phyloP scores from a whole-genome alignment of 2,113 vertebrate species.

The Cyphomyrus discorhynchus region DNA sequence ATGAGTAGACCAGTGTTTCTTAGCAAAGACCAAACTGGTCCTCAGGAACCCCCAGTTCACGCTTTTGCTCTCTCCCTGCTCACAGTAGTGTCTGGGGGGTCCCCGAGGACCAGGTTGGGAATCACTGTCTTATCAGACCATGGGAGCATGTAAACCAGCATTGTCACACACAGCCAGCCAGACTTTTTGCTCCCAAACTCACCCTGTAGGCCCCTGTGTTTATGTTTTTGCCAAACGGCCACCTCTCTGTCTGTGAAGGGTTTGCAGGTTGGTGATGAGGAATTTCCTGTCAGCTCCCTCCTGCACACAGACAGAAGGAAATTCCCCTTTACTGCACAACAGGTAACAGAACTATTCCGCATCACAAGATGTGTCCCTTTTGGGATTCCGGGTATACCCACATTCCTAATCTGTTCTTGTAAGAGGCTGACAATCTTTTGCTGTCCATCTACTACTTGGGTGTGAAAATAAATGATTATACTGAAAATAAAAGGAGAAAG shows the following conservation, averaged over 20 bases:
- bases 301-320: background rate
- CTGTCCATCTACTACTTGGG: constrained; percentile 81
- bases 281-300: background rate
- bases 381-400: constrained; percentile 39
- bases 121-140: background rate
- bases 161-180: background rate
- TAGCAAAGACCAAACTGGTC: background rate
- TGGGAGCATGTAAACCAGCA: background rate
- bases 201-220: background rate
- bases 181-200: background rate
- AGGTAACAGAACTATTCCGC: background rate
- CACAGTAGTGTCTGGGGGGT: background rate
- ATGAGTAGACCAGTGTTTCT: background rate
- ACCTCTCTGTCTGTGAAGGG: background rate
- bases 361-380: background rate
- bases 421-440: constrained; percentile 74
- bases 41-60: background rate
- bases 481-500: constrained; percentile 44
- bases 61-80: background rate
- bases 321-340: background rate
- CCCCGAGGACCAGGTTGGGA: background rate
- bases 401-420: constrained; percentile 81
- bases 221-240: background rate
- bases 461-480: constrained; percentile 79
- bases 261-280: background rate